phyloP scores from a whole-genome alignment of 2,797 vertebrate species.

The Microtus agrestis region DNA sequence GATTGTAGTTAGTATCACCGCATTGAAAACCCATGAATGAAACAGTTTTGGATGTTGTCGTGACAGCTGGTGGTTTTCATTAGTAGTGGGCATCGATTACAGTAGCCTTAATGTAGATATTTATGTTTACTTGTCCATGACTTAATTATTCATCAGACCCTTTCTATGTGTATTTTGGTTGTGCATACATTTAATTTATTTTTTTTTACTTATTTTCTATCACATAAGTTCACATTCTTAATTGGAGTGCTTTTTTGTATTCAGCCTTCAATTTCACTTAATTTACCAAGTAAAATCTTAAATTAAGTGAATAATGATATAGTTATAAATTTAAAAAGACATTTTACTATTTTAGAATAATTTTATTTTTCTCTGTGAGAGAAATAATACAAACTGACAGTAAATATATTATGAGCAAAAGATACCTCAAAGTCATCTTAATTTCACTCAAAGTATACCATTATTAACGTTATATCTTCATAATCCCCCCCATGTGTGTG shows the following conservation, averaged over 20 bases:
- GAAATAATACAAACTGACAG: neutral
- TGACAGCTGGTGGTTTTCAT: neutral
- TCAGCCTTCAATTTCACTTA: neutral
- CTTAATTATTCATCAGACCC: neutral
- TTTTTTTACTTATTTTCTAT: neutral
- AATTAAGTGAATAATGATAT: neutral
- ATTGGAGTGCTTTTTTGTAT: neutral
- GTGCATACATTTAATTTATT: neutral
- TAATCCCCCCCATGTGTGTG: accelerated
- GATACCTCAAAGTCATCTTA: neutral
- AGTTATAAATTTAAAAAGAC: neutral
- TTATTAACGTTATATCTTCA: neutral
- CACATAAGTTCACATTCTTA: neutral
- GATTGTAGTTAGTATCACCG: neutral
- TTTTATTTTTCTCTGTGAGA: neutral
- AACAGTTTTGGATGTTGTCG: neutral
- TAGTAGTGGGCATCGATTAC: neutral
- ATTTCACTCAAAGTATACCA: neutral
- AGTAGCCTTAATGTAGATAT: neutral
- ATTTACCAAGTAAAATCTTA: slow-evolving; percentile 21
- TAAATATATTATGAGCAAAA: neutral
- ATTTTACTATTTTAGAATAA: neutral
- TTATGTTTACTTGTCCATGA: neutral
- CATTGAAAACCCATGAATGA: slow-evolving; percentile 51
- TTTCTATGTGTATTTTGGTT: neutral